Evolutionary conservation across 2,797 vertebrate species (phyloP).

Genomic region (Enteromius thamalakanensis): DNA sequence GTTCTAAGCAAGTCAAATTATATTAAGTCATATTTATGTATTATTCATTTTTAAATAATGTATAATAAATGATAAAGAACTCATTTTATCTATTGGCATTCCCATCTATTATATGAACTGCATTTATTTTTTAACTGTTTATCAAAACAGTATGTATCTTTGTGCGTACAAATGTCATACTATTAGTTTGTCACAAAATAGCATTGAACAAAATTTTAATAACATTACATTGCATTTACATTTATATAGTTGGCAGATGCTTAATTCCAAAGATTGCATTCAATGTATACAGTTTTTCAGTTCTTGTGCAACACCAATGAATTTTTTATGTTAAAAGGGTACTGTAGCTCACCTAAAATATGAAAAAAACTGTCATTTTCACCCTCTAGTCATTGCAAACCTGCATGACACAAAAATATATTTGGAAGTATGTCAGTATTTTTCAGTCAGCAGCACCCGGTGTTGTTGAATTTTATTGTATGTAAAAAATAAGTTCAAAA

Average conservation of each 20-base stretch:
- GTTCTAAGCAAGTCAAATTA: neutral
- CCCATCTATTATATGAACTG: neutral
- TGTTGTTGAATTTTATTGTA: neutral
- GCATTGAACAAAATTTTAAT: neutral
- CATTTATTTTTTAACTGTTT: neutral
- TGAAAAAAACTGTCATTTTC: no score
- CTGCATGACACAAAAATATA: neutral
- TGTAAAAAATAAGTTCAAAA: neutral
- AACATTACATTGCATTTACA: neutral
- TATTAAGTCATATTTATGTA: neutral
- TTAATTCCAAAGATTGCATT: neutral
- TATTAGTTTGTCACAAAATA: neutral
- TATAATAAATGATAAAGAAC: neutral
- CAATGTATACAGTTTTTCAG: neutral
- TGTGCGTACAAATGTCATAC: no score
- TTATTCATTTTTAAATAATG: neutral
- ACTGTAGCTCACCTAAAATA: neutral
- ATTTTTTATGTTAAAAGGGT: neutral
- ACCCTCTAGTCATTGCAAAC: no score
- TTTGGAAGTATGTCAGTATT: neutral
- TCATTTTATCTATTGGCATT: neutral
- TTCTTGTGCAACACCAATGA: neutral
- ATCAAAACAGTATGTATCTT: no score
- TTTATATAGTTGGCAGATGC: neutral
- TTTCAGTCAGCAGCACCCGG: neutral